phyloP scores from a whole-genome alignment of 2,797 vertebrate species.

The Numenius phaeopus region DNA sequence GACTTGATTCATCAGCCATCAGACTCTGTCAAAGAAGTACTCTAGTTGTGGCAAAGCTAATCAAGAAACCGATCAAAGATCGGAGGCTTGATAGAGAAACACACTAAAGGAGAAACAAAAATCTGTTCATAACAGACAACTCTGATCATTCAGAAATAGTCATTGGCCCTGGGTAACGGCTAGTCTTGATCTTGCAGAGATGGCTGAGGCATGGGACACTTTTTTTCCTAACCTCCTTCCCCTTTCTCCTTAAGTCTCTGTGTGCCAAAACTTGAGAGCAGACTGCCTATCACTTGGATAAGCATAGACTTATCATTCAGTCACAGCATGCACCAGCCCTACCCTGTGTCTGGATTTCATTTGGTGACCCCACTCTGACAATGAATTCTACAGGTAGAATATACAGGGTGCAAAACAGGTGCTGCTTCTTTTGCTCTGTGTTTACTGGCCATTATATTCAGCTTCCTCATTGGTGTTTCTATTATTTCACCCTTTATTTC shows the following conservation, averaged over 20 bases:
- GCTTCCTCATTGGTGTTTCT: background rate
- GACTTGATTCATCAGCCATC: background rate
- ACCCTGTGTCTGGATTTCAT: background rate
- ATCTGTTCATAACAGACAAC: background rate
- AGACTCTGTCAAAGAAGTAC: conserved; percentile 1
- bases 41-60: background rate
- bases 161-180: background rate
- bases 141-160: background rate
- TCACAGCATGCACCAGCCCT: background rate
- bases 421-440: background rate
- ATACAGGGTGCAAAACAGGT: background rate
- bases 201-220: background rate
- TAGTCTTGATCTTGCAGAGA: background rate
- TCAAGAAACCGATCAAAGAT: background rate
- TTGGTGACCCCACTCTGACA: background rate
- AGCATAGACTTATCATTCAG: background rate
- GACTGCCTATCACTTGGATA: background rate
- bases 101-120: background rate
- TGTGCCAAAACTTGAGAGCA: background rate
- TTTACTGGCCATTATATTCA: conserved; percentile 23
- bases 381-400: background rate
- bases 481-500: background rate
- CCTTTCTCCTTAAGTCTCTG: background rate
- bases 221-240: background rate
- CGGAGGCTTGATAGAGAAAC: background rate